Conservation (phyloP, 2,797 vertebrate species). For the Bucorvus abyssinicus region DNA sequence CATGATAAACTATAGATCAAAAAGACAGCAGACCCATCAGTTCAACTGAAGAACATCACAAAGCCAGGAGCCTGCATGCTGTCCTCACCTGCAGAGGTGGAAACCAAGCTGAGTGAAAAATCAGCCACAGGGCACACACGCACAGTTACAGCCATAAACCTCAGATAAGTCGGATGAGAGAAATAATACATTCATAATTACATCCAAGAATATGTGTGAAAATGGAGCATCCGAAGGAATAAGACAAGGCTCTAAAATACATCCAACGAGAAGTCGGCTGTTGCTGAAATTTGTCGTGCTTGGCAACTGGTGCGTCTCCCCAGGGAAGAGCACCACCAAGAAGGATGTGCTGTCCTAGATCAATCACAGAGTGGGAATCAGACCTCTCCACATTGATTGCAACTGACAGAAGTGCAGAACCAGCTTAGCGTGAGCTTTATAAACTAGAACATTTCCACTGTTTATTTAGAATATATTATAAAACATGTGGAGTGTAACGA, state of each 20-base stretch:
- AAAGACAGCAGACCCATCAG: neutral
- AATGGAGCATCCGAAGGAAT: neutral
- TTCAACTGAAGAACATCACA: neutral
- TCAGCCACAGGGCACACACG: neutral
- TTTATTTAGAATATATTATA: neutral
- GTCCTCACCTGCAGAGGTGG: neutral
- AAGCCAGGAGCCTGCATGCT: neutral
- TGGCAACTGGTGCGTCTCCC: neutral
- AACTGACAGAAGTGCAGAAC: neutral
- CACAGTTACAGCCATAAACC: neutral
- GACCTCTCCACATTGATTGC: neutral
- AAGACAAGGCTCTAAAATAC: neutral
- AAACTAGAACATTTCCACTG: neutral
- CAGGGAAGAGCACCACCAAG: neutral
- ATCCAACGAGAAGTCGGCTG: neutral
- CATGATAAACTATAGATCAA: neutral
- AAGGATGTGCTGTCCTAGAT: neutral
- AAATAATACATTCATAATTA: neutral
- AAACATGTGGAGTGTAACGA: neutral
- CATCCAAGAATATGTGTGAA: neutral
- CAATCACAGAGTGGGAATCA: neutral
- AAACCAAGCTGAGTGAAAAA: neutral
- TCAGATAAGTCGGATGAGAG: neutral
- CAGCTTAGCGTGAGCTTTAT: neutral
- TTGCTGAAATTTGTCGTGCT: neutral